These are phyloP conservation scores for Geotrypetes seraphini DNA, from an alignment of 2,797 vertebrate species.

Conservation along the genomic window DNA sequence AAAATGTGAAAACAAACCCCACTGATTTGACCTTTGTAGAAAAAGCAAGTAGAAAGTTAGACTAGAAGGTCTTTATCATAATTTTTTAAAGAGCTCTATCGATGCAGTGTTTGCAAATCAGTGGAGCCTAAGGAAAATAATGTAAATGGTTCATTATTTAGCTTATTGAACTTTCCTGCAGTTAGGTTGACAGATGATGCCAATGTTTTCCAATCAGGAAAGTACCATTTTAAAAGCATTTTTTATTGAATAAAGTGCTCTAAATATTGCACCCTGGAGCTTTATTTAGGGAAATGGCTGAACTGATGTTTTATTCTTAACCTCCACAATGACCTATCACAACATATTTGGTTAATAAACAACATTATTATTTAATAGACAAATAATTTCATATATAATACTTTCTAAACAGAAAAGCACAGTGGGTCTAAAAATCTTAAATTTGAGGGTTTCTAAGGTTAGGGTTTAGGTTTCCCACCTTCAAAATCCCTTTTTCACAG, in stretches of 20 bases:
- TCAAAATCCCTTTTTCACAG: too few species aligned
- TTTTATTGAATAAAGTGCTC: slow-evolving; percentile 66
- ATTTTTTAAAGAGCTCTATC: slow-evolving; percentile 70
- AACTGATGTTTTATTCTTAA: slow-evolving; percentile 54
- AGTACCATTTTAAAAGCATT: slow-evolving; percentile 60
- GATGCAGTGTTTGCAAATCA: slow-evolving; percentile 56
- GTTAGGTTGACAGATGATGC: slow-evolving; percentile 59
- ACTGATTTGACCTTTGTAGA: neutral
- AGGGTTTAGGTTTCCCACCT: too few species aligned
- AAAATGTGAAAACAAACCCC: neutral
- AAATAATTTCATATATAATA: slow-evolving; percentile 8
- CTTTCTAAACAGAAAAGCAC: neutral
- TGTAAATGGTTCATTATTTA: slow-evolving; percentile 71
- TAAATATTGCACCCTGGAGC: slow-evolving; percentile 61
- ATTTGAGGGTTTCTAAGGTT: too few species aligned
- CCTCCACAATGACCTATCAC: slow-evolving; percentile 47
- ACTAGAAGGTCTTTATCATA: slow-evolving; percentile 66
- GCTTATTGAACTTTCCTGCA: slow-evolving; percentile 57
- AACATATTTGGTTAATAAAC: slow-evolving; percentile 47
- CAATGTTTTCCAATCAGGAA: slow-evolving; percentile 56
- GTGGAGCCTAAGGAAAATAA: slow-evolving; percentile 55
- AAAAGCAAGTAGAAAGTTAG: neutral
- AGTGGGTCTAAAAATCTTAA: neutral
- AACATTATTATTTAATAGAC: slow-evolving; percentile 31
- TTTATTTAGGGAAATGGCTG: slow-evolving; percentile 56